Evolutionary conservation across 2,113 vertebrate genomes (phyloP).

Genomic region (Peromyscus californicus): DNA sequence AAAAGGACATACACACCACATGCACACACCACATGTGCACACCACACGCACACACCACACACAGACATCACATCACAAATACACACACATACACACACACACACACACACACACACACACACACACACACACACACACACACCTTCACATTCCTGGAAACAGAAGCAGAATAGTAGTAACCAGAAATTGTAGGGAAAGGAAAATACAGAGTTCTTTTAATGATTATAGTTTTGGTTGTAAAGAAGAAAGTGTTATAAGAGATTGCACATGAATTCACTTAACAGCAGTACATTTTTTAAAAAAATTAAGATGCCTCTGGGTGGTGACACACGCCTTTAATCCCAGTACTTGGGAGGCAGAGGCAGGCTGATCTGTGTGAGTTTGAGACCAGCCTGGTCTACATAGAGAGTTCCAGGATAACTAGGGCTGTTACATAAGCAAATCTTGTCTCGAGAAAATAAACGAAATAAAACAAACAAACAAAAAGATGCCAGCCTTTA

Average conservation of each 20-base stretch:
- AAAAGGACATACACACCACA: not conserved
- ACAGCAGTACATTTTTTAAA: not conserved
- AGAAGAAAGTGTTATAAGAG: not conserved
- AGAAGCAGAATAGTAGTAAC: not conserved
- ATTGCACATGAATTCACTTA: not conserved
- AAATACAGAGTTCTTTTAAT: not conserved
- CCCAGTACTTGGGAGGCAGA: not conserved
- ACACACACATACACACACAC: not conserved
- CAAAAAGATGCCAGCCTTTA: not conserved
- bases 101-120: not conserved
- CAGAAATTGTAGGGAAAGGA: not conserved
- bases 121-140: not conserved
- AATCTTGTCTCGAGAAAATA: not conserved
- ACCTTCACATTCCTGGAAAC: not conserved
- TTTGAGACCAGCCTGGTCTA: not conserved
- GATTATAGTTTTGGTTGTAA: slow-evolving; percentile 1
- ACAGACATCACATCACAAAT: not conserved
- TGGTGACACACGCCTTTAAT: not conserved
- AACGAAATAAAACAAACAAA: not conserved
- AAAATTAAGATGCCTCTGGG: not conserved
- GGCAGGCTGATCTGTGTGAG: not conserved
- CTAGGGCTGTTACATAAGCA: not conserved
- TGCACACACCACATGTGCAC: not conserved
- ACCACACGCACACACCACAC: not conserved
- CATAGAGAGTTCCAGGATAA: not conserved